Evolutionary conservation across 2,888 invertebrate genomes (phyloP).

Genomic region (Apamea epomidion): DNA sequence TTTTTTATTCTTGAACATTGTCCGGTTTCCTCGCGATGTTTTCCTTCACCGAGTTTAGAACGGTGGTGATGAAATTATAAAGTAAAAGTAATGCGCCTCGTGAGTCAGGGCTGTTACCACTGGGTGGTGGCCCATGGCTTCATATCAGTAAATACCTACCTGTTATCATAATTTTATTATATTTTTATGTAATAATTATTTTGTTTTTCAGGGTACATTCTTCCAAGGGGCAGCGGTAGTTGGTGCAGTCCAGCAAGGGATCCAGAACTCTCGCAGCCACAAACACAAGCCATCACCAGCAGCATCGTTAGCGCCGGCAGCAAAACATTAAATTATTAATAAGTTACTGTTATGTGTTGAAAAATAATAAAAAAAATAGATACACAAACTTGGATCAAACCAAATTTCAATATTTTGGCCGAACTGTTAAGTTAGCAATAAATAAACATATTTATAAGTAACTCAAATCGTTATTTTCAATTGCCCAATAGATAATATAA

Average conservation of each 20-base stretch:
- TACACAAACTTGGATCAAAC: not conserved
- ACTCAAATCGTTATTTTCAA: constrained; percentile 3
- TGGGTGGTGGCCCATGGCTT: not conserved
- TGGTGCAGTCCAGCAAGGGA: constrained; percentile 71
- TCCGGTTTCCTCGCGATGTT: not conserved
- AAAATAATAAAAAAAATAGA: not conserved
- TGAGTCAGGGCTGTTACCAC: not conserved
- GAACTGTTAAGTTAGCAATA: not conserved
- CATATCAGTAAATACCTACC: not conserved
- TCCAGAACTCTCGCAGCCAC: constrained; percentile 66
- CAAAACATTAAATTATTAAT: constrained; percentile 47
- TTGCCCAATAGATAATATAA: not conserved
- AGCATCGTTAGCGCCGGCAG: constrained; percentile 14
- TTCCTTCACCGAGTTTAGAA: not conserved
- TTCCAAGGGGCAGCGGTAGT: constrained; percentile 73
- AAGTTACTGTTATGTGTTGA: not conserved
- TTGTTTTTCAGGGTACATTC: constrained; percentile 72
- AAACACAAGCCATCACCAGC: constrained; percentile 63
- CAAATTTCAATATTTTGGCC: not conserved
- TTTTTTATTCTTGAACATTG: not conserved
- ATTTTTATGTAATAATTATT: not conserved
- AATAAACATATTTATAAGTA: not conserved
- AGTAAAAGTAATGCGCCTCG: not conserved
- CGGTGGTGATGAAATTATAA: not conserved
- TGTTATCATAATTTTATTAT: not conserved